A percentile compares a stretch with the other conserved stretches of the same genome.
Evolutionary conservation across 2,113 vertebrate species (phyloP).

Genomic region (Serranochromis macrocephalus): DNA sequence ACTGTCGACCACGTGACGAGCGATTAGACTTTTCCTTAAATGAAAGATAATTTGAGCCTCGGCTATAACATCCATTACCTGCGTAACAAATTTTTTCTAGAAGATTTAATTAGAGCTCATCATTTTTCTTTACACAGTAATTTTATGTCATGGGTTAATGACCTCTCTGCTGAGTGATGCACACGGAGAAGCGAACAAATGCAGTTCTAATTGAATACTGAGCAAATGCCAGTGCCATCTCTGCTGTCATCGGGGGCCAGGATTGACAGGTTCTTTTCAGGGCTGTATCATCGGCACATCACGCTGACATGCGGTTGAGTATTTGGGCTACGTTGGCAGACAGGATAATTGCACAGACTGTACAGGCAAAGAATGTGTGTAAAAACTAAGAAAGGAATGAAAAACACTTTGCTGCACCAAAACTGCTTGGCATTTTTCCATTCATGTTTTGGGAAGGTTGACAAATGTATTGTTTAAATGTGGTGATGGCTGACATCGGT

Average conservation of each 20-base stretch:
- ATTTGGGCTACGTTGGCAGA: background rate
- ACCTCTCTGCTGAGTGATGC: constrained; percentile 2
- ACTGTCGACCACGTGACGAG: background rate
- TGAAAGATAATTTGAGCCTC: background rate
- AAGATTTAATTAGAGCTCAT: constrained; percentile 3
- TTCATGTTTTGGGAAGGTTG: background rate
- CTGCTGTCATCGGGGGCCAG: background rate
- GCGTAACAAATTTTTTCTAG: background rate
- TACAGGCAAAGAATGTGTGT: background rate
- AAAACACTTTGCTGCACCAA: background rate
- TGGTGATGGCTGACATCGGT: background rate
- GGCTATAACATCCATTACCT: background rate
- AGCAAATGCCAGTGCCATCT: background rate
- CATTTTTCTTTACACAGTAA: background rate
- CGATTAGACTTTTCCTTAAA: background rate
- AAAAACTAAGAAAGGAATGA: background rate
- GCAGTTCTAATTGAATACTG: constrained; percentile 4
- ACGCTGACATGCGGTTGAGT: background rate
- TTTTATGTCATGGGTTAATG: background rate
- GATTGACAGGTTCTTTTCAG: constrained; percentile 17
- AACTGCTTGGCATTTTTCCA: background rate
- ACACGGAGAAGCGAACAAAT: constrained; percentile 11
- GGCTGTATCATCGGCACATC: background rate
- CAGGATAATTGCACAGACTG: constrained; percentile 21
- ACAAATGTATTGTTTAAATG: background rate